Evolutionary conservation across 2,888 invertebrate genomes (phyloP), one percentile per base, ranked within the genome.

Genomic region (Orthosia gothica): DNA sequence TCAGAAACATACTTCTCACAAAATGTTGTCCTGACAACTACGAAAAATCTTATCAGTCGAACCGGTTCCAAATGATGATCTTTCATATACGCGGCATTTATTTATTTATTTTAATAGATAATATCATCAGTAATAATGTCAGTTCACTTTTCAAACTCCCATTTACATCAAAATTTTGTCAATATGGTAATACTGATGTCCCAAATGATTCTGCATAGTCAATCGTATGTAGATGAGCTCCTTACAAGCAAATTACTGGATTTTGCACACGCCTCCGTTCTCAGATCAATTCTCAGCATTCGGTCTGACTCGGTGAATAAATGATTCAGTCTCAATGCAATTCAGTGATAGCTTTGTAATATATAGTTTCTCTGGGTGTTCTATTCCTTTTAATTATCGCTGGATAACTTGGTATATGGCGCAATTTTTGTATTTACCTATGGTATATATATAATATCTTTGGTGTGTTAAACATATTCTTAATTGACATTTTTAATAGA

Each of bases 261-360:
- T 76, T 77, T 84, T 73, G 74, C 70, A 71, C 74, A 79, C 76
- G 57, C 63, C 59, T 68, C 55, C 67, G 62, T 65, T 69, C 74
- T 63, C 45, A 63, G 85, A 76, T 71, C 87, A 82, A 76, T 82
- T 81, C 76, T 66, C 76, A 52, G 63, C 40, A 69, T 86, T 84
- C 70, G 54, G 74, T 67, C 70, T 84, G 79, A 87, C 75, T 87
- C 67, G 50, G 82, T 82, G 87, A 87, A 85, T 87, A 87, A 84
- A 79, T 85, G 76, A 82, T 87, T 84, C 70, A 52, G 79, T 74
- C 64, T 76, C 74, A 70, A 76, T 85, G 76, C 76, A 87, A 75
- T 86, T 79, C 73, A 74, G 63, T 75, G 82, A 86, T 84, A 79
- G 82, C 76, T 75, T 76, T 64, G 82, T 74, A 70, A 87, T 74